These are phyloP conservation scores for Montifringilla adamsi DNA, from an alignment of 2,113 vertebrate species.

Conservation along the genomic window DNA sequence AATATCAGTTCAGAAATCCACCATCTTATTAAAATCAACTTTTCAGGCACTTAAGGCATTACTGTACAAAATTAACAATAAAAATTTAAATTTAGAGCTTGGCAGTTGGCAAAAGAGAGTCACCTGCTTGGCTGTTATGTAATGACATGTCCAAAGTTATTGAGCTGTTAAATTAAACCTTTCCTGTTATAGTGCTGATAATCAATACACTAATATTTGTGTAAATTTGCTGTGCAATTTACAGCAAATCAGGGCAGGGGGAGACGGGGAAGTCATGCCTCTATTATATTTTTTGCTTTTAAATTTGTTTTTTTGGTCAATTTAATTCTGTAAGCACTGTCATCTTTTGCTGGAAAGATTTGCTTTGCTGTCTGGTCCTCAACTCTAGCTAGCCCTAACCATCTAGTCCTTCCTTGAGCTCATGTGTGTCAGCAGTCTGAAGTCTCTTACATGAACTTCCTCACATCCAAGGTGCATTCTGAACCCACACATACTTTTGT, in stretches of 20 bases:
- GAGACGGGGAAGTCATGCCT: fast-evolving
- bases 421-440: background rate
- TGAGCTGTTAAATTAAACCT: background rate
- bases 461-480: background rate
- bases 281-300: background rate
- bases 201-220: background rate
- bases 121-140: background rate
- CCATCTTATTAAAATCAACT: background rate
- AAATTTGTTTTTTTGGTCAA: background rate
- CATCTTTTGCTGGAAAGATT: background rate
- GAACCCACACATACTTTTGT: background rate
- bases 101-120: background rate
- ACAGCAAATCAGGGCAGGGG: fast-evolving
- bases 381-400: background rate
- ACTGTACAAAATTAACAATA: background rate
- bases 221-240: background rate
- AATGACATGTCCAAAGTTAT: background rate
- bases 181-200: background rate
- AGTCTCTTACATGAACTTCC: background rate
- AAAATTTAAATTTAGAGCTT: background rate
- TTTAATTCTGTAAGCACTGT: background rate
- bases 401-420: background rate
- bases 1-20: background rate
- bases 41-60: background rate
- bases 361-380: background rate